Evolutionary conservation across 2,797 vertebrate genomes (phyloP).

Genomic region (Lagocephalus sceleratus): DNA sequence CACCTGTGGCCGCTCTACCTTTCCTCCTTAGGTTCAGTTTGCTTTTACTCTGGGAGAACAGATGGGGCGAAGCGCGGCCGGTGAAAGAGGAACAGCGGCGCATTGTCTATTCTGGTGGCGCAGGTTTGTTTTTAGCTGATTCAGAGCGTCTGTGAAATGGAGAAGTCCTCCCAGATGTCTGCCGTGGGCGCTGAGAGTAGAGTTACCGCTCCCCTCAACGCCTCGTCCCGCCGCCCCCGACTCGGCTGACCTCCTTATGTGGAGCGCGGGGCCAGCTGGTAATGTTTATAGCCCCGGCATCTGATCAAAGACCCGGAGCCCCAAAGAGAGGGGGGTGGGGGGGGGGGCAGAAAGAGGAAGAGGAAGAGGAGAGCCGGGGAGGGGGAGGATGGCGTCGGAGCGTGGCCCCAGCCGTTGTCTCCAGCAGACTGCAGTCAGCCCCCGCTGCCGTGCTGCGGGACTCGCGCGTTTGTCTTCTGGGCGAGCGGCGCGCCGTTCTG

Average conservation of each 20-base stretch:
- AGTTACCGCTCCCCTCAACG: slow-evolving; percentile 57
- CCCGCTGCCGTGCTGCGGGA: too few species aligned
- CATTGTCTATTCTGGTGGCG: slow-evolving; percentile 42
- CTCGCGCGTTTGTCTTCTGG: too few species aligned
- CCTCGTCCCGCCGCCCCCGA: slow-evolving; percentile 10
- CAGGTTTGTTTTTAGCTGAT: slow-evolving; percentile 64
- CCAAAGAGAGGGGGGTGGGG: slow-evolving; percentile 22
- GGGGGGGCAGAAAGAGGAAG: slow-evolving; percentile 8
- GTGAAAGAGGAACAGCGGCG: slow-evolving; percentile 41
- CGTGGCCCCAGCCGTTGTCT: too few species aligned
- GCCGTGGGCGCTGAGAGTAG: slow-evolving; percentile 52
- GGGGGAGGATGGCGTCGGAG: slow-evolving; percentile 1
- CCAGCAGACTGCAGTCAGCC: too few species aligned
- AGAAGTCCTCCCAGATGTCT: slow-evolving; percentile 72
- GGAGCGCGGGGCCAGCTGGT: slow-evolving; percentile 72
- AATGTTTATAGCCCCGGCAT: slow-evolving; percentile 71
- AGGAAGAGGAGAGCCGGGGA: background rate
- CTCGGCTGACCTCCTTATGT: slow-evolving; percentile 66
- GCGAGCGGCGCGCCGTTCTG: too few species aligned
- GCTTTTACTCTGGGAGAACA: slow-evolving; percentile 34
- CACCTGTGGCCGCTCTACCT: slow-evolving; percentile 35
- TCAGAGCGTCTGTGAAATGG: slow-evolving; percentile 67
- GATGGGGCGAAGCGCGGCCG: slow-evolving; percentile 34
- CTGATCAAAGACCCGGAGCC: slow-evolving; percentile 67
- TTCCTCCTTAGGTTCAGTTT: too few species aligned